Evolutionary conservation across 2,888 invertebrate genomes (phyloP).

Genomic region (Stenolophus ochropezus): DNA sequence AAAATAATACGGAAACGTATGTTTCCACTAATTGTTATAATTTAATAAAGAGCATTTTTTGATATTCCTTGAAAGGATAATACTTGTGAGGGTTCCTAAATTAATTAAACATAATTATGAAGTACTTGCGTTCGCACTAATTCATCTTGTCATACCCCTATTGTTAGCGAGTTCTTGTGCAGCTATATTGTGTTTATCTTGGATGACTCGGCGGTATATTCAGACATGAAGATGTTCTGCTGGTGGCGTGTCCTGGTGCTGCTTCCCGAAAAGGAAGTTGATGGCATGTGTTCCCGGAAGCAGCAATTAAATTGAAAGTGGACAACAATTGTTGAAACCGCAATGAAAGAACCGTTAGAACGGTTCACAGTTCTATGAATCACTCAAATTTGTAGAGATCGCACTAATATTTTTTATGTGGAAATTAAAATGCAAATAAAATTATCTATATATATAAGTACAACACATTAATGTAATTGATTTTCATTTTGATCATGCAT

Average conservation of each 20-base stretch:
- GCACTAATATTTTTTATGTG: no score
- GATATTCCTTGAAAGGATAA: not conserved
- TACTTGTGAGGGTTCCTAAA: not conserved
- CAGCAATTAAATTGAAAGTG: constrained; percentile 17
- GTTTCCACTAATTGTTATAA: not conserved
- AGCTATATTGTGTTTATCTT: not conserved
- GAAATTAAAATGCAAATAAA: no score
- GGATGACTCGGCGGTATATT: not conserved
- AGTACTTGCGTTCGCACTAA: not conserved
- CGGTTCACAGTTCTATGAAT: not conserved
- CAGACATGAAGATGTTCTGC: constrained; percentile 18
- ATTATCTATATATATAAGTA: no score
- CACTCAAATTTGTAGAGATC: no score
- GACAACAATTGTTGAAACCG: constrained; percentile 24
- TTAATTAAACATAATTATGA: not conserved
- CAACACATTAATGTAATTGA: no score
- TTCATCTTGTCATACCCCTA: not conserved
- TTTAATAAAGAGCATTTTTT: not conserved
- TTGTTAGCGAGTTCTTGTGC: not conserved
- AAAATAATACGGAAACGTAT: not conserved
- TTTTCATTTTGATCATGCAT: no score
- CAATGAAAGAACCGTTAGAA: constrained; percentile 37
- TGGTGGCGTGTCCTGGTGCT: not conserved
- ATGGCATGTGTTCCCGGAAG: constrained; percentile 37
- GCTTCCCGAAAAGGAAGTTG: not conserved